phyloP scores from a whole-genome alignment of 2,797 vertebrate species.

The Podargus strigoides region DNA sequence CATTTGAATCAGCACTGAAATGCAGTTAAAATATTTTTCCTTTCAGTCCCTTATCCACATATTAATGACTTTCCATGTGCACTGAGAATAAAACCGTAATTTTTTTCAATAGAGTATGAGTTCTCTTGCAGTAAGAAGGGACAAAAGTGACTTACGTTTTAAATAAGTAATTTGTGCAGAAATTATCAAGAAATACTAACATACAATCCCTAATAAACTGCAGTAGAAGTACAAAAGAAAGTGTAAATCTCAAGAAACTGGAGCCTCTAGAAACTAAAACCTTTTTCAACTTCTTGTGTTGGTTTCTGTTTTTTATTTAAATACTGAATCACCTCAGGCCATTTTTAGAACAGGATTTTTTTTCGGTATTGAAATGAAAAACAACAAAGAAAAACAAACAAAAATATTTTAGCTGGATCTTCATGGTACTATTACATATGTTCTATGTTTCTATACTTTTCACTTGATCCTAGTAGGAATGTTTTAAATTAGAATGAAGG shows the following conservation, averaged over 20 bases:
- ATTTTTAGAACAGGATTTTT: background rate
- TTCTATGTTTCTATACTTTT: background rate
- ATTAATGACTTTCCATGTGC: background rate
- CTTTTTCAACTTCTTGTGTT: background rate
- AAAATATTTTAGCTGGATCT: background rate
- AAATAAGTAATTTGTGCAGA: background rate
- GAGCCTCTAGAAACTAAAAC: no score
- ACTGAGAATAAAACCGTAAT: background rate
- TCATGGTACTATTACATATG: background rate
- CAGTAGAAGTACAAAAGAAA: background rate
- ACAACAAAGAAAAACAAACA: background rate
- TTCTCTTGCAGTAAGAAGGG: background rate
- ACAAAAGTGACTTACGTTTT: background rate
- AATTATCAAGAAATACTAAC: background rate
- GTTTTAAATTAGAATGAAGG: background rate
- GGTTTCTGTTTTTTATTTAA: background rate
- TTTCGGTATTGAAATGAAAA: background rate
- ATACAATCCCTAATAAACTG: background rate
- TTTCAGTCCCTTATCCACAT: background rate
- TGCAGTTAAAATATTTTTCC: background rate
- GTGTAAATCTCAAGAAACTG: background rate
- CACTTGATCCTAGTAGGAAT: background rate
- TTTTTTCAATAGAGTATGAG: background rate
- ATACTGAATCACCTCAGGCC: background rate
- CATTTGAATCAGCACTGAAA: background rate